phyloP scores from a whole-genome alignment of 2,113 vertebrate species.

The Prionailurus viverrinus region DNA sequence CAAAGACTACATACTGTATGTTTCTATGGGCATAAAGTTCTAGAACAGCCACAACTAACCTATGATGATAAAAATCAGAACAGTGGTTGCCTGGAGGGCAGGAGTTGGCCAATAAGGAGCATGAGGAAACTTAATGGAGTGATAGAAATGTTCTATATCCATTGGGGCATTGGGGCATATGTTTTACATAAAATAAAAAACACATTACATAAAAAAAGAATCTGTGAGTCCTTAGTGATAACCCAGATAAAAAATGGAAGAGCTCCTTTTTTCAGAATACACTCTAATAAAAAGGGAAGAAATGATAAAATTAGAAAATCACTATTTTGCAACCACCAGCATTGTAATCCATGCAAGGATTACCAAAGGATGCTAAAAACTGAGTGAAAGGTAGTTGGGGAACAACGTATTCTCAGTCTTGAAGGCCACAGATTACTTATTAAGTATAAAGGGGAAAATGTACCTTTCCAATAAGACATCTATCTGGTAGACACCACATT shows the following conservation, averaged over 20 bases:
- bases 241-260: neutral
- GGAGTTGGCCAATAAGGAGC: neutral
- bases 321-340: neutral
- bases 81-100: neutral
- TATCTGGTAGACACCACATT: neutral
- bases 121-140: neutral
- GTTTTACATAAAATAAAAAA: neutral
- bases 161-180: neutral
- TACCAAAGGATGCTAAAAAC: slow-evolving; percentile 17
- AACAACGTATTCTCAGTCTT: neutral
- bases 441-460: neutral
- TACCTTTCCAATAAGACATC: slow-evolving; percentile 8
- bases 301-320: slow-evolving; percentile 10
- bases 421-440: neutral
- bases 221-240: neutral
- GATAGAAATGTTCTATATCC: neutral
- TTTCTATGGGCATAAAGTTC: neutral
- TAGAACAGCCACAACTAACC: neutral
- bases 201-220: neutral
- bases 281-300: neutral
- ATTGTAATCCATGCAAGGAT: neutral
- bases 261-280: neutral
- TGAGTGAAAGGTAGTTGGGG: neutral
- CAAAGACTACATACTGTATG: neutral
- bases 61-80: neutral